Base-by-base conservation (phyloP, 2,113 vertebrate species). In the Lipophrys pholis region DNA sequence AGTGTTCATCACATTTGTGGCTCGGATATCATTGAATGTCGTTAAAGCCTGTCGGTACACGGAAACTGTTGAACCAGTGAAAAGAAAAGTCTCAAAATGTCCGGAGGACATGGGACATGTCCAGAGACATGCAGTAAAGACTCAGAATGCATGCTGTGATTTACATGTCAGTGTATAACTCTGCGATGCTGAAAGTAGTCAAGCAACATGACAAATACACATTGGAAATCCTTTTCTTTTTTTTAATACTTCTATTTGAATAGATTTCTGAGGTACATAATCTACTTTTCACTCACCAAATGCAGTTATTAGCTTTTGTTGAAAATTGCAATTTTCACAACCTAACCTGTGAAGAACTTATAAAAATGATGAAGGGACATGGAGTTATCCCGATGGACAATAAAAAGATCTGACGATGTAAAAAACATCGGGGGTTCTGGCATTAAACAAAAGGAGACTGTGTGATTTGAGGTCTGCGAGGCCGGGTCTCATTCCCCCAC, bases 31-130 rank as follows among this genome's bases (percentile, higher is more conserved):
- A 91, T 87, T 88, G 81, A 76, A 82, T 69, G 30, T 76, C 84
- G 87, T 89, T 83, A 82, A 10, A n/a, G 84, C 77, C 75, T 78
- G 74, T 79, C 77, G 81, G 78, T 67, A 52, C 58, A 78, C 62
- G 74, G 65, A 86, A 85, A 68, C 45, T 80, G 68, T 63, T 81
- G 50, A 58, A 56, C 54, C 73, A 40, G 43, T 67, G 12, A 48
- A 63, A 66, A 57, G 55, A 59, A 72, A 74, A 30, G 15, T 67
- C 67, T 70, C 38, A 69, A 76, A 49, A 61, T 67, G 68, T 54
- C 48, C 50, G 74, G 21, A 63, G 17, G 42, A 83, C 59, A 75
- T 10, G 52, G 17, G 42, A 83, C 59, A 75, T 10, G 52, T 66
- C 39, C 53, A 11, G 60, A 73, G 8, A 57, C 54, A 53, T 35